Base-by-base conservation (phyloP, 2,797 vertebrate species). In the Sus cebifrons region DNA sequence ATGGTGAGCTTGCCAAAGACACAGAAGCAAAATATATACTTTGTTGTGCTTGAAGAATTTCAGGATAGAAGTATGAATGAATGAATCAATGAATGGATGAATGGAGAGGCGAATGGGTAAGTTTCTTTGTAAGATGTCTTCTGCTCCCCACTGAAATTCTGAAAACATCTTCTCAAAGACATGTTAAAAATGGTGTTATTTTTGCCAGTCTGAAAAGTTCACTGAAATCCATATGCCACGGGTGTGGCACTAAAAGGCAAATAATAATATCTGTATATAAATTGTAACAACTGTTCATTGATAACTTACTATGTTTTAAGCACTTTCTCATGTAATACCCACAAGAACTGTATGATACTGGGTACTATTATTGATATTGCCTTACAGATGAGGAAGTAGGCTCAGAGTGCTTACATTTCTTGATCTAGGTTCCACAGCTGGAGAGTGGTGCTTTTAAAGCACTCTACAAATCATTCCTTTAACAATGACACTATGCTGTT, bases 1-100 rank as follows among this genome's bases (percentile, higher is more conserved):
- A 81, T 27, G 62, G 78, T 91, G 65, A 96, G 95, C 92, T 97
- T 98, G 95, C 95, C 88, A 97, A 96, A 95, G 92, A 93, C 77
- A 95, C 40, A 95, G 86, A 95, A 91, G 60, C 40, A 94, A 96
- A 89, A 96, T 94, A 89, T 52, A 94, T 94, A 94, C 68, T 97
- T 95, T 68, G 23, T 92, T 91, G 70, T 94, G 74, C 86, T 56
- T 93, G 86, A 93, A 91, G 70, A 54, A 83, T 95, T 86, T 94
- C 83, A 91, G 65, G n/a, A 36, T 86, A 74, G 44, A 93, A 96
- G 67, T 71, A 83, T 89, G 67, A 95, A 65, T 77, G 40, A 84
- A 70, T 86, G 56, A 92, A 82, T 79, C 64, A 94, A 83, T 89
- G 67, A 95, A 65, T 77, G 40, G 78, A 70, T 86, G 36, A 49